Conservation (phyloP, 2,888 invertebrate genomes). For the Agriopis aurantiaria region DNA sequence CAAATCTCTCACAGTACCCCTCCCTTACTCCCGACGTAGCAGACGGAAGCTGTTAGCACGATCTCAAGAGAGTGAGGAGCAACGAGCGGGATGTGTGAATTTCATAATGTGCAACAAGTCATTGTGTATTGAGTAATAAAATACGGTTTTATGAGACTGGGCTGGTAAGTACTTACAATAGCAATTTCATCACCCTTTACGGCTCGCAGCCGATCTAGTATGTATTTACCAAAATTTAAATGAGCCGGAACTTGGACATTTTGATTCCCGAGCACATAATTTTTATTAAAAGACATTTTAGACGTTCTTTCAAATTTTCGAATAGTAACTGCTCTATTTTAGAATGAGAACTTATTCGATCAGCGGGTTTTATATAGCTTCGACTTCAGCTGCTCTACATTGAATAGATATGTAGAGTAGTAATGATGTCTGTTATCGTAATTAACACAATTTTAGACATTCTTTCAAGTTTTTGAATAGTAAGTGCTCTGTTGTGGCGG, state of each 20-base stretch:
- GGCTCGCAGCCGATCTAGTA: conserved; percentile 61
- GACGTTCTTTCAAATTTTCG: no score
- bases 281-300: conserved; percentile 57
- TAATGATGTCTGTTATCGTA: no score
- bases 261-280: conserved; percentile 63
- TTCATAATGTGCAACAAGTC: no score
- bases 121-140: no score
- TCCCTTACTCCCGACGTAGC: no score
- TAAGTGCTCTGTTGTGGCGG: conserved; percentile 2
- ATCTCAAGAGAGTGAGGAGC: no score
- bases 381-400: background rate
- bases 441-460: conserved; percentile 41
- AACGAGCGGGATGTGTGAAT: no score
- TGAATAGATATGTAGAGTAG: background rate
- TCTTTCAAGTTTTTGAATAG: background rate
- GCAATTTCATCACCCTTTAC: conserved; percentile 57
- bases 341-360: conserved; percentile 1
- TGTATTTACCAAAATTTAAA: conserved; percentile 72
- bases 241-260: conserved; percentile 67
- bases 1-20: no score
- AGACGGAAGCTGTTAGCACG: no score
- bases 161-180: conserved; percentile 57
- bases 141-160: no score
- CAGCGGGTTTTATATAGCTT: conserved; percentile 1
- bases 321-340: conserved; percentile 6